Evolutionary conservation across 1,140 invertebrate species (phyloP), one percentile per base, ranked within the genome.

Genomic region (Zaprionus capensis): DNA sequence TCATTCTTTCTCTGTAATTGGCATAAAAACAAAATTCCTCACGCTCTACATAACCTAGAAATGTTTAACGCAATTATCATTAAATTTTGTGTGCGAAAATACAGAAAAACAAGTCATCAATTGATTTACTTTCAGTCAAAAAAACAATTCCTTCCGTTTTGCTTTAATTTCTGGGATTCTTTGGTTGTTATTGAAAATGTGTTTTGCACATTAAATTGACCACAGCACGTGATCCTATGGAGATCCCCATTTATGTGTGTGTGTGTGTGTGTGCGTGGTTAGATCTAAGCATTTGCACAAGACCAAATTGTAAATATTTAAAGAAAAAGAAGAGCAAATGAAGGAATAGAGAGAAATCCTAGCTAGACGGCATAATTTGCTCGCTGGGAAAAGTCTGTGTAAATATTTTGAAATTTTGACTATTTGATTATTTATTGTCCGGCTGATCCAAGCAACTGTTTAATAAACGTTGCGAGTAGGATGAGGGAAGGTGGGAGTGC

Each of bases 391-490:
- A 83, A 80, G 73, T 81, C 72, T 80, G 14, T 84, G 81, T 90
- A 90, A 90, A 90, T 90, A 90, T 90, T 90, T 85, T 62, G 85
- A 80, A 82, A 71, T 85, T 66, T 51, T 14, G 51, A 51, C 67
- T 81, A 72, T 90, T 90, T 85, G 81, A 80, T 90, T 90, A 90
- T 90, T 90, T 90, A 90, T 90, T 80, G 83, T 86, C 76, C 72
- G 79, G 49, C 67, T 34, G 55, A 71, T 57, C 69, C 71, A 84
- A 68, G 11, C 84, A 62, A 58, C 17, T 26, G 63, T 85, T 77
- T 81, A 84, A 79, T 83, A 88, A 73, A 62, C 51, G 56, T 36
- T 15, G 26, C 14, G 9, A 5, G 20, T 2, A 7, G 14, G 14
- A 15, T 15, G 12, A 7, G 2, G n/a, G 15, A 2, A 51, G 61